Conservation (phyloP, 2,797 vertebrate genomes). For the Cephalopachus bancanus region DNA sequence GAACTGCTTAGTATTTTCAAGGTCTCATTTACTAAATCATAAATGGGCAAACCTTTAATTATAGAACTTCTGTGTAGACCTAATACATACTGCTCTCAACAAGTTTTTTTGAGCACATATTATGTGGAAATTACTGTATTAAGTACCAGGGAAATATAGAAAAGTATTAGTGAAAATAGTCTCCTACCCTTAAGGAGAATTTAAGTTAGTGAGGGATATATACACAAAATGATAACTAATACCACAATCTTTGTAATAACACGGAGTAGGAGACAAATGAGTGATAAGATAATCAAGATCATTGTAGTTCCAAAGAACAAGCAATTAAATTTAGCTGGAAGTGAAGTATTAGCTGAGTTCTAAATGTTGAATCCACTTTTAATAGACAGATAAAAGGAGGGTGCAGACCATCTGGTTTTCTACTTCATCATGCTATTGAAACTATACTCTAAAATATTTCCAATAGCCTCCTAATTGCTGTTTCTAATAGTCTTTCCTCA, state of each 20-base stretch:
- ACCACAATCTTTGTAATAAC: constrained; percentile 45
- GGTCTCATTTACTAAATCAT: not conserved
- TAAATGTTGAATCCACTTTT: constrained; percentile 71
- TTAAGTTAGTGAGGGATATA: constrained; percentile 39
- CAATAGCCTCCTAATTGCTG: constrained; percentile 58
- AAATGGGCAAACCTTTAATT: not conserved
- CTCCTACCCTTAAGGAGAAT: constrained; percentile 39
- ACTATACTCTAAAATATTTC: constrained; percentile 13
- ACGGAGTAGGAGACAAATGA: constrained; percentile 43
- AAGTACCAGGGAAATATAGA: not conserved
- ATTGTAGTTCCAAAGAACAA: constrained; percentile 58
- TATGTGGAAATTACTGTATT: not conserved
- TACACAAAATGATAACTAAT: constrained; percentile 53
- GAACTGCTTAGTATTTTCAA: not conserved
- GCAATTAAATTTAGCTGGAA: constrained; percentile 68
- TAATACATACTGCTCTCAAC: not conserved
- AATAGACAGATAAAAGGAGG: constrained; percentile 69
- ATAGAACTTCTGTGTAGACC: not conserved
- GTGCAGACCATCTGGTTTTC: constrained; percentile 62
- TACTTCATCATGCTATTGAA: constrained; percentile 29
- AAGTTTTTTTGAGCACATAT: not conserved
- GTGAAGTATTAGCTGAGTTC: constrained; percentile 61
- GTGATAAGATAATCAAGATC: constrained; percentile 66
- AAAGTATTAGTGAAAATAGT: not conserved
- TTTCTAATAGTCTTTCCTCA: constrained; percentile 57